Conservation (phyloP, 2,113 vertebrate genomes). For the Ardeotis arabs region DNA sequence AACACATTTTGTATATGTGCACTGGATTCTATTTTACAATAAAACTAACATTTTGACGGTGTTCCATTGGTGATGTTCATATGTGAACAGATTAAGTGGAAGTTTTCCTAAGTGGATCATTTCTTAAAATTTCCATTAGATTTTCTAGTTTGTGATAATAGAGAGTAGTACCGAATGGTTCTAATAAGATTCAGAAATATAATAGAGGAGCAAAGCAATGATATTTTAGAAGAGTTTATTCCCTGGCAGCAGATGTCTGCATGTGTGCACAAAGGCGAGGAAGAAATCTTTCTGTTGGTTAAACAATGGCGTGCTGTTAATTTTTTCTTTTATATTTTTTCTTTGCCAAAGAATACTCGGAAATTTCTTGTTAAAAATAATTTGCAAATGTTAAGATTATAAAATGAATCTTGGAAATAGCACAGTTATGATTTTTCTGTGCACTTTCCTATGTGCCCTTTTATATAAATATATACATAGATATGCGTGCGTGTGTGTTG, state of each 20-base stretch:
- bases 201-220: not conserved
- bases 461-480: not conserved
- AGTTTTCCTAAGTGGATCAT: not conserved
- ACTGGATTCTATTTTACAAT: not conserved
- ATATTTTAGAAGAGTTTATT: slow-evolving; percentile 6
- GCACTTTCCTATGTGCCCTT: not conserved
- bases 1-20: not conserved
- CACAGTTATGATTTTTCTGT: not conserved
- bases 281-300: slow-evolving; percentile 5
- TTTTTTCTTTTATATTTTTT: not conserved
- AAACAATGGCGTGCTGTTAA: not conserved
- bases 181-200: slow-evolving; percentile 9
- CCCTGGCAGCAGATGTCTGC: slow-evolving; percentile 26
- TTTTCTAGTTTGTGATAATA: not conserved
- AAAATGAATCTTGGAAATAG: not conserved
- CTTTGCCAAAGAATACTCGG: not conserved
- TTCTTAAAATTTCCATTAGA: not conserved
- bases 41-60: not conserved
- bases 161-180: not conserved
- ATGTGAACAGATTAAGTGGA: not conserved
- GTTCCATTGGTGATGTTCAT: not conserved
- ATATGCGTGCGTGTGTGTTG: not conserved
- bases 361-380: not conserved
- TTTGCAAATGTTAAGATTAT: not conserved
- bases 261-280: not conserved